phyloP scores from a whole-genome alignment of 2,113 vertebrate species.

The Osmerus mordax region DNA sequence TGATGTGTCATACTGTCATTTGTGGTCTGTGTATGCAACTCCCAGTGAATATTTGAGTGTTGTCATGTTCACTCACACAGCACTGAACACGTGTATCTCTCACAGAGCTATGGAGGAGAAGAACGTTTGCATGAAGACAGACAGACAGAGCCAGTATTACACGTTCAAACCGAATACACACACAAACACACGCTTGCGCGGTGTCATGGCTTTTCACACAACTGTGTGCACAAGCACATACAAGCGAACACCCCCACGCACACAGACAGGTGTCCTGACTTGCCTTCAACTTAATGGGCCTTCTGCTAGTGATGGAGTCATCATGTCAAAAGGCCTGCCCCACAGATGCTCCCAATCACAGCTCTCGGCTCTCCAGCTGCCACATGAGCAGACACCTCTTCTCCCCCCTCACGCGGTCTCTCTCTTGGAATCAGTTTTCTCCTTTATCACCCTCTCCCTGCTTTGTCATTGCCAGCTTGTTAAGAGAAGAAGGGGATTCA shows the following conservation, averaged over 20 bases:
- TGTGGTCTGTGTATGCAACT: too few species aligned
- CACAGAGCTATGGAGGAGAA: too few species aligned
- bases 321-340: neutral
- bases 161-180: too few species aligned
- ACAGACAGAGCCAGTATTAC: too few species aligned
- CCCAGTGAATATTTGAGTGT: too few species aligned
- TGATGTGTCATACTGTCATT: too few species aligned
- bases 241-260: too few species aligned
- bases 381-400: neutral
- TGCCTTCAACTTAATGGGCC: neutral
- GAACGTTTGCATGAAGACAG: too few species aligned
- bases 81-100: too few species aligned
- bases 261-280: neutral
- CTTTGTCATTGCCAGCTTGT: neutral
- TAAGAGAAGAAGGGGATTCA: neutral
- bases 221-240: too few species aligned
- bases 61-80: too few species aligned
- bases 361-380: neutral
- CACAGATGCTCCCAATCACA: slow-evolving; percentile 11
- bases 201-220: neutral
- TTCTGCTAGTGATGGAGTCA: slow-evolving; percentile 15
- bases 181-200: neutral
- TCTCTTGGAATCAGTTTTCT: too few species aligned
- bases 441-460: neutral
- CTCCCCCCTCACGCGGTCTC: neutral